Percentiles rank a stretch among this genome's conserved stretches.
Evolutionary conservation across 2,797 vertebrate species (phyloP).

Genomic region (Oryzias dopingdopingensis): DNA sequence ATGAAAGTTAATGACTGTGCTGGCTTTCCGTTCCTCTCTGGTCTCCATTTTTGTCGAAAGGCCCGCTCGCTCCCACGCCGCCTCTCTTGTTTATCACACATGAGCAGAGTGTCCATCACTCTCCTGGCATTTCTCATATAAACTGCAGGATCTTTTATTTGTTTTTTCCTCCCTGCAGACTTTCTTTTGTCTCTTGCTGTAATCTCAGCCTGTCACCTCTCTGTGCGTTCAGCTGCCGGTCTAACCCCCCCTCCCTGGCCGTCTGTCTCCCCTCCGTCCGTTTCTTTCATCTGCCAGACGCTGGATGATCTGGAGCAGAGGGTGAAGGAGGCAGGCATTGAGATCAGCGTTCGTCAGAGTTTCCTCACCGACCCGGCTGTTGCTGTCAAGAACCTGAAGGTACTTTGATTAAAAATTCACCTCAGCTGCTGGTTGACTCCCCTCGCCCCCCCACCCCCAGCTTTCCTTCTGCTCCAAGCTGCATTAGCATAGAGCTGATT

Average conservation of each 20-base stretch:
- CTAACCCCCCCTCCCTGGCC: conserved; percentile 36
- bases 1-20: conserved; percentile 67
- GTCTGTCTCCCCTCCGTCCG: conserved; percentile 26
- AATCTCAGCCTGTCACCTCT: conserved; percentile 44
- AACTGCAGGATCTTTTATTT: conserved; percentile 1
- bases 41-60: conserved; percentile 29
- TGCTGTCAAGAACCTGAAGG: conserved; percentile 95
- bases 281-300: conserved; percentile 78
- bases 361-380: conserved; percentile 94
- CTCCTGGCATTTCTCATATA: conserved; percentile 32
- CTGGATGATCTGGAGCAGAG: conserved; percentile 92
- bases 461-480: conserved; percentile 49
- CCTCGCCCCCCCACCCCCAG: neutral
- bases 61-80: conserved; percentile 16
- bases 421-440: conserved; percentile 48
- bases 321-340: conserved; percentile 89
- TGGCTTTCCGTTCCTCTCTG: conserved; percentile 31
- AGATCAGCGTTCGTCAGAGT: conserved; percentile 95
- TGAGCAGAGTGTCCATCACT: conserved; percentile 8
- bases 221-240: conserved; percentile 30
- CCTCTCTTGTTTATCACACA: conserved; percentile 26
- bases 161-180: neutral
- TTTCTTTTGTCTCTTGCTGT: conserved; percentile 34
- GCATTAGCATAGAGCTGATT: conserved; percentile 71
- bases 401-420: conserved; percentile 78